phyloP scores from a whole-genome alignment of 1,140 invertebrate species.

The Medauroidea extradentata region DNA sequence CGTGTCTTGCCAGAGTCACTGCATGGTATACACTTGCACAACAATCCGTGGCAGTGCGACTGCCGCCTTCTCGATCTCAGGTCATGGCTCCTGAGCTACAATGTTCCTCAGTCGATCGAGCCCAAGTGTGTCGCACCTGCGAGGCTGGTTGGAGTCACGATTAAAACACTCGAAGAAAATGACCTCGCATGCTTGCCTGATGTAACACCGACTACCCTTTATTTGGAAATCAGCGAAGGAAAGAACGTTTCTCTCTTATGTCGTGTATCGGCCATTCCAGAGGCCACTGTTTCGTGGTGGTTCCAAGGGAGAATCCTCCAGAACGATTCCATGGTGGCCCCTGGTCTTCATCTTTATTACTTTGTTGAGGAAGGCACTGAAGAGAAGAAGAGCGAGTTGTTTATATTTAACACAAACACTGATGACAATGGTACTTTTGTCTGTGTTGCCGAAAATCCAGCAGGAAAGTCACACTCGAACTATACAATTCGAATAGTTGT shows the following conservation, averaged over 20 bases:
- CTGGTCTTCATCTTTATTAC: conserved; percentile 60
- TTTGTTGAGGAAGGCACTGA: conserved; percentile 61
- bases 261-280: conserved; percentile 70
- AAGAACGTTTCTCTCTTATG: conserved; percentile 75
- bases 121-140: conserved; percentile 70
- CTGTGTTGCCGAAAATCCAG: conserved; percentile 76
- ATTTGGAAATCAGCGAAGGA: conserved; percentile 70
- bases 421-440: conserved; percentile 77
- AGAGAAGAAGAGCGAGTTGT: conserved; percentile 68
- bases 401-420: conserved; percentile 65
- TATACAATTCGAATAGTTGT: conserved; percentile 70
- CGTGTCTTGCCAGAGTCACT: conserved; percentile 66
- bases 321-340: conserved; percentile 60
- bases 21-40: conserved; percentile 73
- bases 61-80: conserved; percentile 72
- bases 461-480: conserved; percentile 67
- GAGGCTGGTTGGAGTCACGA: conserved; percentile 58
- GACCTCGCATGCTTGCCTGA: conserved; percentile 81
- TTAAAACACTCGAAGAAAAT: conserved; percentile 61
- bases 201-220: conserved; percentile 63
- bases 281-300: conserved; percentile 72
- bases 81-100: conserved; percentile 69
- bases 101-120: conserved; percentile 62
- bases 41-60: conserved; percentile 86
- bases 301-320: conserved; percentile 57